phyloP scores from a whole-genome alignment of 2,113 vertebrate genomes.

The Climacteris rufus region DNA sequence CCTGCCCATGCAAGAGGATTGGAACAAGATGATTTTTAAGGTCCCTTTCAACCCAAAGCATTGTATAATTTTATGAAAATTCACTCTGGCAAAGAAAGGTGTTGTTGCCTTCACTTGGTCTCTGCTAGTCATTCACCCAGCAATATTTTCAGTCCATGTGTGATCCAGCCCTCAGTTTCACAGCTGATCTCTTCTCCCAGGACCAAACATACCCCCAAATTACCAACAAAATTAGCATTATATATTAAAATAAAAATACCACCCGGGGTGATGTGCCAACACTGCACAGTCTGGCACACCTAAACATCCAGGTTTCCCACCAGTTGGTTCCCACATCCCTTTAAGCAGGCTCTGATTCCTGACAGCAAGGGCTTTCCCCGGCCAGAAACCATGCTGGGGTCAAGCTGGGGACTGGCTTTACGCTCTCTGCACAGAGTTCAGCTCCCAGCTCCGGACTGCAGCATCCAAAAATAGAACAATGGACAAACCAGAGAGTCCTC shows the following conservation, averaged over 20 bases:
- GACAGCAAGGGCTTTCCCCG: neutral
- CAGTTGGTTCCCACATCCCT: fast-evolving
- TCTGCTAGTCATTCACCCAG: fast-evolving
- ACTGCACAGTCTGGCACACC: fast-evolving
- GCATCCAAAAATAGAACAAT: neutral
- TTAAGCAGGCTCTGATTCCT: neutral
- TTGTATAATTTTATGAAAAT: neutral
- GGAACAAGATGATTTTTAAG: neutral
- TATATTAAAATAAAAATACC: neutral
- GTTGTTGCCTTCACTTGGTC: neutral
- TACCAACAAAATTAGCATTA: neutral
- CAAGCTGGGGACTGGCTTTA: neutral
- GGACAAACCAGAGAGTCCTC: neutral
- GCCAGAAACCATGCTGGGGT: fast-evolving
- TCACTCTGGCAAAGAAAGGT: neutral
- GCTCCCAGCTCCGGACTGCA: neutral
- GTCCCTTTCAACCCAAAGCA: neutral
- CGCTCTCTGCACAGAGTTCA: neutral
- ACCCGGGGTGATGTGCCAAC: neutral
- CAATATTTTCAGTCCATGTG: neutral
- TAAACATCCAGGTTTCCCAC: fast-evolving
- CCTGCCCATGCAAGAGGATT: neutral
- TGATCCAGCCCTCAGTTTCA: neutral
- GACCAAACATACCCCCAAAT: neutral
- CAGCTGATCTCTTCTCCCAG: neutral